Evolutionary conservation across 2,113 vertebrate genomes (phyloP), one percentile per base, ranked within the genome.

Genomic region (Malurus elegans): DNA sequence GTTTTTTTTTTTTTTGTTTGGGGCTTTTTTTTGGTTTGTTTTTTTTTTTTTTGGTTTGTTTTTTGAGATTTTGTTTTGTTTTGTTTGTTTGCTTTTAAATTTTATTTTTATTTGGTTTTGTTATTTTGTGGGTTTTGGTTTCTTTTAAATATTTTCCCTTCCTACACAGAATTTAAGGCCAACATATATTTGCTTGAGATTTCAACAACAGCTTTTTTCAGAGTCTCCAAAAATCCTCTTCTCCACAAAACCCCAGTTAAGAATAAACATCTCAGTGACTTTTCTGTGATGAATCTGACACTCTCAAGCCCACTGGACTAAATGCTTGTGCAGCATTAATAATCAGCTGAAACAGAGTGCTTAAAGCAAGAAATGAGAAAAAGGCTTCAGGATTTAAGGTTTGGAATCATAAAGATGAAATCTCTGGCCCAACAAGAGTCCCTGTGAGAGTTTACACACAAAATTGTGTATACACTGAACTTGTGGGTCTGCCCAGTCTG

Each of bases 181-280:
- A 79, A 38, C 1, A 28, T 2, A 9, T 5, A 45, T 65, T 79
- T 53, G 8, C 14, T 45, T 76, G 31, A 70, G 13, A 57, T 38
- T 32, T 73, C 31, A 42, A 56, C 7, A 61, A 14, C 15, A 60
- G 8, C 2, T 67, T 61, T 40, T 19, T 38, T 38, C 25, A 38
- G 18, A 34, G 16, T 8, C 8, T 64, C 24, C 10, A 42, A 50
- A 66, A 85, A 16, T 6, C 7, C 4, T 45, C 45, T 15, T 12
- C 2, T 40, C 9, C 19, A 34, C 8, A 9, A 25, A 78, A 20
- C 17, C 58, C 20, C 42, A 28, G n/a, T 17, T 71, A 78, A 69
- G 31, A 76, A 24, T 3, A 2, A 2, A 0, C 13, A 60, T 34
- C n/a, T 19, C 29, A 60, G 3, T 24, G 23, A 24, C 24, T 51